Base-by-base conservation (phyloP, 2,888 invertebrate species). In the Tolmerus cingulatus region DNA sequence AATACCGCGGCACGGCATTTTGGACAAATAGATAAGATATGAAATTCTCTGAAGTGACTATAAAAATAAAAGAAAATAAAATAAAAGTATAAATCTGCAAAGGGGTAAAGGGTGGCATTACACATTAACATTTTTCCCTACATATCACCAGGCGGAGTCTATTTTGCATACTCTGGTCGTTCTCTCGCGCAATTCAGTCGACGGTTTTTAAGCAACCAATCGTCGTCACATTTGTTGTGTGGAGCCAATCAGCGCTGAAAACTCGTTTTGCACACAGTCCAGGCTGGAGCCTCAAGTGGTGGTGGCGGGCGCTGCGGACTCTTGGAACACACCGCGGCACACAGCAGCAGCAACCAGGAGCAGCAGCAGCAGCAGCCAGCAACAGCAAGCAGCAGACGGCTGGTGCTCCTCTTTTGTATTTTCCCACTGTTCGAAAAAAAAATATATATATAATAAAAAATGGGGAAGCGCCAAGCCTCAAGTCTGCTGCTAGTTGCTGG, bases 151-250 rank as follows among this genome's bases (percentile, higher is more conserved):
- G 88, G 88, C 88, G 88, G 88, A 87, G 88, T 88, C 88, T 88
- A 87, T 88, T 88, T 88, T 88, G 88, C 88, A 88, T 88, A 88
- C 88, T 88, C n/a, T 66, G 82, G 76, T 43, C 87, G 82, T 84
- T 87, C 87, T 82, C 87, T 87, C 87, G 77, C 84, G 77, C 87
- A 77, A 46, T 77, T 87, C 87, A 86, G 86, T 78, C 86, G 86
- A 78, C 78, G 78, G 86, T 78, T 86, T 86, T 86, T 86, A 86
- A 86, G 66, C 86, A 86, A 86, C 86, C 86, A 86, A 86, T 86
- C 86, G 86, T 78, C 66, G 86, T 86, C 85, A 86, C 86, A 86
- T 86, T 86, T 86, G 77, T 86, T 86, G 78, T 78, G 79, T 86
- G 78, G 86, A 78, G 86, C 86, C 86, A 86, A 86, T 86, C 86